Percentiles rank a stretch among this genome's conserved stretches.
These are phyloP conservation scores for Hylomyscus alleni DNA, from an alignment of 2,797 vertebrate genomes.

Conservation along the genomic window DNA sequence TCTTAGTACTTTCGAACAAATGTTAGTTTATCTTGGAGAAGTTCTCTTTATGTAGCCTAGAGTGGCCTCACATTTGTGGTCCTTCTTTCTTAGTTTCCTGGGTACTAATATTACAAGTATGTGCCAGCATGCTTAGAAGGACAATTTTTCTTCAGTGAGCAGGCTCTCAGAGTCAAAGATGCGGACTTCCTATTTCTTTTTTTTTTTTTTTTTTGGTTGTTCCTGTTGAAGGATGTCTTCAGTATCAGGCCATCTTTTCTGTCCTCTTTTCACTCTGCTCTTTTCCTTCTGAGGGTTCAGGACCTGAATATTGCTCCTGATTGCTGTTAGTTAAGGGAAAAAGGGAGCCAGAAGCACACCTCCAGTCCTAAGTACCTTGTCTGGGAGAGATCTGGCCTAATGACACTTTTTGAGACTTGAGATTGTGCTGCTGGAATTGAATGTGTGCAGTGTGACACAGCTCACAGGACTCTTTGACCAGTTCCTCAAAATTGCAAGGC, in stretches of 20 bases:
- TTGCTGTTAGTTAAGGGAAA: conserved; percentile 6
- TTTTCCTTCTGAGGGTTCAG: not conserved
- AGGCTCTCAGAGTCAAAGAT: not conserved
- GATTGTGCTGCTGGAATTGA: not conserved
- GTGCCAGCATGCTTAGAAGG: not conserved
- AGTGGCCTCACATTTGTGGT: not conserved
- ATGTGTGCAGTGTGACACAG: not conserved
- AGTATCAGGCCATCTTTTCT: not conserved
- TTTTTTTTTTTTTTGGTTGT: not conserved
- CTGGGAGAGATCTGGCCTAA: not conserved
- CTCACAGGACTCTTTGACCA: not conserved
- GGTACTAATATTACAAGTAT: not conserved
- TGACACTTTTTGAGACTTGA: not conserved
- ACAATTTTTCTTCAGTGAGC: not conserved
- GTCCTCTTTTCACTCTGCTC: not conserved
- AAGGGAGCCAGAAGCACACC: not conserved
- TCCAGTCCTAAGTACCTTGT: not conserved
- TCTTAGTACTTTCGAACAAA: not conserved
- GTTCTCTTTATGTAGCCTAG: not conserved
- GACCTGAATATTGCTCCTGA: not conserved
- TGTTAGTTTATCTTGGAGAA: not conserved
- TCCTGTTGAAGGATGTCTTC: not conserved
- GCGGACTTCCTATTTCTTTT: not conserved
- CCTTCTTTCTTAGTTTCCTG: not conserved
- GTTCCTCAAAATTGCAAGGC: conserved; percentile 39